Conservation (phyloP, 2,888 invertebrate genomes). For the Bedellia somnulentella region DNA sequence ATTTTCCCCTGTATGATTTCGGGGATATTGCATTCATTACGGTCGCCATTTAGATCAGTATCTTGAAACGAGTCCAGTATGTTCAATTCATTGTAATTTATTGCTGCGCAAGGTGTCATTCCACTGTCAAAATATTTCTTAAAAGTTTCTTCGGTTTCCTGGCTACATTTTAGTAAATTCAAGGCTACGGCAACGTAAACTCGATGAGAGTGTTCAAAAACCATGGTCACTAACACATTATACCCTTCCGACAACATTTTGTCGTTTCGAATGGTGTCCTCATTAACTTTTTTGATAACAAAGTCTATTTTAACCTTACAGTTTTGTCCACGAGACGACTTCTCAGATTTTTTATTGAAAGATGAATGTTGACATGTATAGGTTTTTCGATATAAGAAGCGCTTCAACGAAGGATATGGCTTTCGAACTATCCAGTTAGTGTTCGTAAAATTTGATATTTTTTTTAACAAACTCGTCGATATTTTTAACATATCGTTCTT, state of each 20-base stretch:
- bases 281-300: slow-evolving; percentile 4
- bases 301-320: slow-evolving; percentile 3
- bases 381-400: slow-evolving; percentile 1
- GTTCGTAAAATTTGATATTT: slow-evolving; percentile 1
- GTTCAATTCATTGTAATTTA: slow-evolving; percentile 3
- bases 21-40: slow-evolving; percentile 5
- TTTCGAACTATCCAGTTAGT: slow-evolving; percentile 3
- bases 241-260: neutral
- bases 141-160: slow-evolving; percentile 2
- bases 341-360: slow-evolving; percentile 3
- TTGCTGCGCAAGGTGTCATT: slow-evolving; percentile 3
- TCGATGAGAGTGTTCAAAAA: slow-evolving; percentile 2
- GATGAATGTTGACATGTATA: slow-evolving; percentile 5
- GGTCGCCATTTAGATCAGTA: slow-evolving; percentile 2
- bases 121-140: slow-evolving; percentile 2
- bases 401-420: slow-evolving; percentile 3
- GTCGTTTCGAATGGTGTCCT: slow-evolving; percentile 3
- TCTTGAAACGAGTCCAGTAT: neutral
- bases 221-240: slow-evolving; percentile 1
- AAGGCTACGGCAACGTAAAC: slow-evolving; percentile 2
- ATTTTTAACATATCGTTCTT: neutral
- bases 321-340: neutral
- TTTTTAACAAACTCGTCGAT: neutral
- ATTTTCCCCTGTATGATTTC: slow-evolving; percentile 2
- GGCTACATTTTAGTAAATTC: neutral